phyloP scores from a whole-genome alignment of 2,888 invertebrate species.

The Melipona bicolor region DNA sequence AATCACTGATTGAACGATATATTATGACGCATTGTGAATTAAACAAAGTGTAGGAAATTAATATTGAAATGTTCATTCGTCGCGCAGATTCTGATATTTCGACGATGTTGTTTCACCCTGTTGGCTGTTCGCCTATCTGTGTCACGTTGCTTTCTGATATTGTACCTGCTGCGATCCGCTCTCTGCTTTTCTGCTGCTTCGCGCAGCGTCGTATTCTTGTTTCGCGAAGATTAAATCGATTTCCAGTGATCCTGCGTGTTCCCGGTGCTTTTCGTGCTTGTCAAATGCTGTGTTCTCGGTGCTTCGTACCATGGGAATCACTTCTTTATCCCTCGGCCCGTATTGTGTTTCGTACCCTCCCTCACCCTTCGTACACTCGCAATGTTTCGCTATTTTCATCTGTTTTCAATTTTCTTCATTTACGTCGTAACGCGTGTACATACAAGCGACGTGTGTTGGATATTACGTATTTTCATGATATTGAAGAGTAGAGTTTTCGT shows the following conservation, averaged over 20 bases:
- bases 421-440: not conserved
- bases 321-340: not conserved
- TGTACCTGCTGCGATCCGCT: not conserved
- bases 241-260: conserved; percentile 3
- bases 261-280: not conserved
- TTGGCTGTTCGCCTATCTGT: not conserved
- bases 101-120: not conserved
- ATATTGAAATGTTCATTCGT: too few relatives aligned
- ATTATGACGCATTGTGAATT: too few relatives aligned
- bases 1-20: too few relatives aligned
- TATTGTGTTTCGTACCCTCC: not conserved
- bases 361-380: not conserved
- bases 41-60: too few relatives aligned
- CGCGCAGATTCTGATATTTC: not conserved
- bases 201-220: not conserved
- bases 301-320: not conserved
- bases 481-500: too few relatives aligned
- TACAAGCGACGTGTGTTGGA: not conserved
- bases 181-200: not conserved
- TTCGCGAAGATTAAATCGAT: conserved; percentile 4
- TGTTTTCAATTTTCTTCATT: not conserved
- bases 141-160: conserved; percentile 1
- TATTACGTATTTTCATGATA: too few relatives aligned
- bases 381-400: not conserved
- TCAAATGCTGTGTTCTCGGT: not conserved